Evolutionary conservation across 2,113 vertebrate genomes (phyloP), one percentile per base, ranked within the genome.

Genomic region (Stigmatopora argus): DNA sequence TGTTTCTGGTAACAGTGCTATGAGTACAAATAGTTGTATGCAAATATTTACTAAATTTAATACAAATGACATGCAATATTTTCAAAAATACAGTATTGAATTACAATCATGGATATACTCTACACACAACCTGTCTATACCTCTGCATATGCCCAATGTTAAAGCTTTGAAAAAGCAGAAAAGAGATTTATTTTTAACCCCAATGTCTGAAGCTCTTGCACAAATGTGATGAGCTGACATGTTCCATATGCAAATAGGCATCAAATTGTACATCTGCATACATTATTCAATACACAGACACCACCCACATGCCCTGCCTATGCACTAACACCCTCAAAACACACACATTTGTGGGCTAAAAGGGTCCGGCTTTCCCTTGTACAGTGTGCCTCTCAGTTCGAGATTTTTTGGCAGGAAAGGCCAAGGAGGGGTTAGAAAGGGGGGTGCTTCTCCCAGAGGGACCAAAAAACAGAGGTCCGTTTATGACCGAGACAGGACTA

Each of bases 391-490:
- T 75, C 81, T 82, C 71, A 79, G 78, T 81, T 41, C 46, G 71
- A 78, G 49, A 75, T 83, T 71, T 31, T 80, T 72, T 79, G 72
- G 76, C 63, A 75, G 72, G 44, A 71, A 77, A 75, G 67, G 72
- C 69, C 69, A 35, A 35, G 61, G 62, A 65, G 58, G n/a, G 64
- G 65, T 67, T 66, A 49, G 69, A 70, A 67, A 51, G 15, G 61
- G 73, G 75, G 44, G 66, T 41, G 38, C 61, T 73, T 80, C 60
- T 75, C 81, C 81, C 77, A 67, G 55, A 23, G 82, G 80, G 69
- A 82, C 74, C 65, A 59, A 67, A 79, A 83, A 78, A 87, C 79
- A 86, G 87, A 85, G 79, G 78, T 75, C 60, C 55, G 77, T 85
- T 89, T 81, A 85, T 84, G 67, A 69, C 66, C 58, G 3, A 53